A percentile compares a stretch with the other conserved stretches of the same genome.
phyloP scores from a whole-genome alignment of 1,140 invertebrate species.

The Zaprionus inermis region DNA sequence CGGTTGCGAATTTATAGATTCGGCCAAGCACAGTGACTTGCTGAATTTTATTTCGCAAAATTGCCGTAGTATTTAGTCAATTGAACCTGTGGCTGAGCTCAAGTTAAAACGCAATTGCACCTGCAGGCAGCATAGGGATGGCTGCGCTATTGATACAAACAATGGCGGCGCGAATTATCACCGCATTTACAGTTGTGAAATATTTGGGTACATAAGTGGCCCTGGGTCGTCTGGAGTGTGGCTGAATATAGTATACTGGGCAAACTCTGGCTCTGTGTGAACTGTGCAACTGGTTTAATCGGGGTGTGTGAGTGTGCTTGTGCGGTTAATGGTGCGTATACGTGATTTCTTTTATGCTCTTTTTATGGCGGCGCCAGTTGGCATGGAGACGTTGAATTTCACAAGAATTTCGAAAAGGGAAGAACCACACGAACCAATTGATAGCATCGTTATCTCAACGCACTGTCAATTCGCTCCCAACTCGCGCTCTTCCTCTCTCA shows the following conservation, averaged over 20 bases:
- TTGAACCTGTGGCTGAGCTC: neutral
- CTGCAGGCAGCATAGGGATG: slow-evolving; percentile 35
- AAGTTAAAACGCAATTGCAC: slow-evolving; percentile 77
- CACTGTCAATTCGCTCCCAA: neutral
- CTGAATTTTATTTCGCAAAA: too few relatives aligned
- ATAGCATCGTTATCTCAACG: slow-evolving; percentile 37
- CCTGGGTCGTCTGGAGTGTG: slow-evolving; percentile 38
- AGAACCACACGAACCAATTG: slow-evolving; percentile 9
- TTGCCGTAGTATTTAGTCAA: too few relatives aligned
- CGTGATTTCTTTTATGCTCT: slow-evolving; percentile 6
- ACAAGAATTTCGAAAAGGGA: slow-evolving; percentile 55
- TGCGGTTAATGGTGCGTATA: neutral
- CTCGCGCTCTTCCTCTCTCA: neutral
- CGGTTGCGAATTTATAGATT: neutral
- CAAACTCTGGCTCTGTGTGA: neutral
- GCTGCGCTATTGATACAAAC: slow-evolving; percentile 54
- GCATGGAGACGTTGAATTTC: slow-evolving; percentile 65
- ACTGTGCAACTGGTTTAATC: slow-evolving; percentile 2
- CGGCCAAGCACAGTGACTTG: neutral
- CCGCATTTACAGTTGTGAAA: slow-evolving; percentile 61
- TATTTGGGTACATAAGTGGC: slow-evolving; percentile 33
- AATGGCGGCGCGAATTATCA: slow-evolving; percentile 62
- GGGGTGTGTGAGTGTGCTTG: neutral
- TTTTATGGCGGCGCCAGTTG: slow-evolving; percentile 52
- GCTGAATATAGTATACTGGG: slow-evolving; percentile 51